Conservation (phyloP, 2,797 vertebrate genomes). For the Psittacula derbiana region DNA sequence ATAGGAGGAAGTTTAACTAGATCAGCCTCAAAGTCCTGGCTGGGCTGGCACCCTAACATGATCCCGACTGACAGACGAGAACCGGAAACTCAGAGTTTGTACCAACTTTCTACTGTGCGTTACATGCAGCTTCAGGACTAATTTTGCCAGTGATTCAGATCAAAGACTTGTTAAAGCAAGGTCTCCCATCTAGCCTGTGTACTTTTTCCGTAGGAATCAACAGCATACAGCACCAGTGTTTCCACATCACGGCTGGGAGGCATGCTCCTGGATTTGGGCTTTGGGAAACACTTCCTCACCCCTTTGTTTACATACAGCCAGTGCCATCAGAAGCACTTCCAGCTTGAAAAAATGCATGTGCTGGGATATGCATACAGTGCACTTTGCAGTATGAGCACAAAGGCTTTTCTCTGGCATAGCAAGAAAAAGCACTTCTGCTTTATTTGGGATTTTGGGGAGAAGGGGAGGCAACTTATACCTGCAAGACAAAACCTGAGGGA, state of each 20-base stretch:
- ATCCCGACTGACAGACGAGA: neutral
- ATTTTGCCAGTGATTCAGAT: neutral
- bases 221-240: fast-evolving
- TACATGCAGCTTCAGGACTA: neutral
- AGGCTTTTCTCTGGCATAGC: neutral
- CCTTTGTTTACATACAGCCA: neutral
- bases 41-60: neutral
- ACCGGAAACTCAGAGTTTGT: neutral
- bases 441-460: neutral
- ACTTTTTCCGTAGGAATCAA: neutral
- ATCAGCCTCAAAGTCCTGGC: neutral
- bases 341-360: neutral
- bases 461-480: neutral
- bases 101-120: neutral
- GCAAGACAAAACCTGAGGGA: neutral
- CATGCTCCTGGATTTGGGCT: neutral
- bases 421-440: neutral
- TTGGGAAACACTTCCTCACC: neutral
- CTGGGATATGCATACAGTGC: fast-evolving
- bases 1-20: neutral
- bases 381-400: fast-evolving
- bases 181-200: neutral
- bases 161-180: neutral
- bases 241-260: neutral
- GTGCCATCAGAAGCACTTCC: neutral